These are phyloP conservation scores for Bryconaethiops microstoma DNA, from an alignment of 2,797 vertebrate species.

Conservation along the genomic window DNA sequence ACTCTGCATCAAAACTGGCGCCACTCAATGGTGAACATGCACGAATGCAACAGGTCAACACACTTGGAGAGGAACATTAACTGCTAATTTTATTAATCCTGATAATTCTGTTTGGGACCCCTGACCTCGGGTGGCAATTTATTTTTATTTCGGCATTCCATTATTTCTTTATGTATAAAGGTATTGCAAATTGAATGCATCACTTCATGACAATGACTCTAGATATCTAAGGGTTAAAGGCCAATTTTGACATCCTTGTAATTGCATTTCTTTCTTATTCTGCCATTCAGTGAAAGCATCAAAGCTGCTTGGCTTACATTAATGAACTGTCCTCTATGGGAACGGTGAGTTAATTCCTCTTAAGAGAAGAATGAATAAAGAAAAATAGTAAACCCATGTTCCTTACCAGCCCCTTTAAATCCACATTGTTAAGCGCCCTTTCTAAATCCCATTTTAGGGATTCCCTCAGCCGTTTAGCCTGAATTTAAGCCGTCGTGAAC, in stretches of 20 bases:
- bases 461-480: slow-evolving; percentile 11
- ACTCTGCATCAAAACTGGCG: no score
- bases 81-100: no score
- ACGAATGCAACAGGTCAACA: no score
- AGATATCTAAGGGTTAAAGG: neutral
- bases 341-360: neutral
- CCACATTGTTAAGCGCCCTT: neutral
- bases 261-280: neutral
- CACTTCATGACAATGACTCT: no score
- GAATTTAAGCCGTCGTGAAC: neutral
- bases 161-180: no score
- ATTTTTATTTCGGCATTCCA: no score
- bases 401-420: neutral
- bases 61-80: no score
- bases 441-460: slow-evolving; percentile 7
- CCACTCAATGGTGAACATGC: no score
- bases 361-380: neutral
- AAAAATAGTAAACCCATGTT: slow-evolving; percentile 5
- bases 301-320: neutral
- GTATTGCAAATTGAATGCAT: no score
- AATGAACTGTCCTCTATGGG: slow-evolving; percentile 1
- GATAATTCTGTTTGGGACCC: no score
- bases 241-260: neutral
- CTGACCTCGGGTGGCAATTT: no score
- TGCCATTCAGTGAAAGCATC: neutral